A percentile compares a stretch with the other conserved stretches of the same genome.
phyloP scores from a whole-genome alignment of 2,113 vertebrate genomes.

The Scomber japonicus region DNA sequence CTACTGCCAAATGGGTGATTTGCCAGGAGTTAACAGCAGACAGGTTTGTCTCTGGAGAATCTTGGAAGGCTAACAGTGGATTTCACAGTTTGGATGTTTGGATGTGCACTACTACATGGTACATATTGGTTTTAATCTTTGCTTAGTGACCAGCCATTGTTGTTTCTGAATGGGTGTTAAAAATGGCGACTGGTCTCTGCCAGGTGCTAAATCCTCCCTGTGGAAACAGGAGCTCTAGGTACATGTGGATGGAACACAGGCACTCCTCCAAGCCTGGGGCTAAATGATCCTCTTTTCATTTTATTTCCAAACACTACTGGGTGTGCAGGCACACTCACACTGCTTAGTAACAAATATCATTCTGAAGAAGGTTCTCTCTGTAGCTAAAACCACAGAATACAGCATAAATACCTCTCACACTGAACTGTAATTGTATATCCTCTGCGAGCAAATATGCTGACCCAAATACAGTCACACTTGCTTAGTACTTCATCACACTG shows the following conservation, averaged over 20 bases:
- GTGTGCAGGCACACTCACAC: not conserved
- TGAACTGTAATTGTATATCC: slow-evolving; percentile 24
- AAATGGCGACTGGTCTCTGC: slow-evolving; percentile 2
- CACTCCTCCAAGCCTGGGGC: slow-evolving; percentile 16
- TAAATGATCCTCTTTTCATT: slow-evolving; percentile 50
- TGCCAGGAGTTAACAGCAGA: slow-evolving; percentile 30
- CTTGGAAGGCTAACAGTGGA: slow-evolving; percentile 11
- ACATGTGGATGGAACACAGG: slow-evolving; percentile 45
- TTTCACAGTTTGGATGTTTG: slow-evolving; percentile 9
- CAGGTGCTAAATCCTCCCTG: slow-evolving; percentile 60
- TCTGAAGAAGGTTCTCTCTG: not conserved
- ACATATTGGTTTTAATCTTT: slow-evolving; percentile 39
- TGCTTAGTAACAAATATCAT: slow-evolving; percentile 3
- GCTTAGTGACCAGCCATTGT: slow-evolving; percentile 38
- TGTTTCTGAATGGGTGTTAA: slow-evolving; percentile 51
- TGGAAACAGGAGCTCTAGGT: slow-evolving; percentile 60
- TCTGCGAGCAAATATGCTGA: slow-evolving; percentile 57
- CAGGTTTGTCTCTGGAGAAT: slow-evolving; percentile 9
- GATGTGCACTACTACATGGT: not conserved
- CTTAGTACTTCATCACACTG: slow-evolving; percentile 28
- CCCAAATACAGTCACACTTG: slow-evolving; percentile 68
- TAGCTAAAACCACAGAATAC: slow-evolving; percentile 11
- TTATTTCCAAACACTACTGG: slow-evolving; percentile 18
- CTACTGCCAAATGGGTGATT: slow-evolving; percentile 40
- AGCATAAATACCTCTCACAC: slow-evolving; percentile 20